phyloP scores from a whole-genome alignment of 2,888 invertebrate species.

The Dioctria linearis region DNA sequence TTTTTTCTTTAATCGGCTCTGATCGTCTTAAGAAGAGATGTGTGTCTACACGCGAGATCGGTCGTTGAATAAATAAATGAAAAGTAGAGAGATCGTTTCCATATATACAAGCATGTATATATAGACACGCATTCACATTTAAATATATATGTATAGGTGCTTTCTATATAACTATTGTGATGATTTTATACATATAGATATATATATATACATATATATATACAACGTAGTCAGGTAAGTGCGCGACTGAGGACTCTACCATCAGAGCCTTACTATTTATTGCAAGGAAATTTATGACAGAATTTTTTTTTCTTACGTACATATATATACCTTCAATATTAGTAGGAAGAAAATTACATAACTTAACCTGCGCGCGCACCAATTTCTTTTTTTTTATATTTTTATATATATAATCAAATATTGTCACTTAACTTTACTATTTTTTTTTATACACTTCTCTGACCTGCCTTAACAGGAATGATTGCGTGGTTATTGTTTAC shows the following conservation, averaged over 20 bases:
- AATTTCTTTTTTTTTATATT: no score
- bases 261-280: background rate
- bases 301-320: no score
- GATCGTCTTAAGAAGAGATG: constrained; percentile 63
- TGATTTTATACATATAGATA: background rate
- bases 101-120: constrained; percentile 45
- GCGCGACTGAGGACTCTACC: no score
- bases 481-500: constrained; percentile 11
- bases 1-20: background rate
- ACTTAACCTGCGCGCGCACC: constrained; percentile 8
- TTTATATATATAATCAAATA: background rate
- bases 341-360: background rate
- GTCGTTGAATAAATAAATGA: constrained; percentile 71
- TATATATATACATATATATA: constrained; percentile 8
- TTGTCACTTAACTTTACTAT: constrained; percentile 7
- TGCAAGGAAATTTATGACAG: background rate
- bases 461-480: constrained; percentile 31
- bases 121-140: background rate
- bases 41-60: constrained; percentile 71
- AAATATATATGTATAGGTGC: background rate
- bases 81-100: constrained; percentile 62
- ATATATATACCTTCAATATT: no score
- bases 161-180: background rate
- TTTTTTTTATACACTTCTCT: background rate
- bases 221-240: constrained; percentile 34